Conservation (phyloP, 2,113 vertebrate genomes). For the Festucalex cinctus region DNA sequence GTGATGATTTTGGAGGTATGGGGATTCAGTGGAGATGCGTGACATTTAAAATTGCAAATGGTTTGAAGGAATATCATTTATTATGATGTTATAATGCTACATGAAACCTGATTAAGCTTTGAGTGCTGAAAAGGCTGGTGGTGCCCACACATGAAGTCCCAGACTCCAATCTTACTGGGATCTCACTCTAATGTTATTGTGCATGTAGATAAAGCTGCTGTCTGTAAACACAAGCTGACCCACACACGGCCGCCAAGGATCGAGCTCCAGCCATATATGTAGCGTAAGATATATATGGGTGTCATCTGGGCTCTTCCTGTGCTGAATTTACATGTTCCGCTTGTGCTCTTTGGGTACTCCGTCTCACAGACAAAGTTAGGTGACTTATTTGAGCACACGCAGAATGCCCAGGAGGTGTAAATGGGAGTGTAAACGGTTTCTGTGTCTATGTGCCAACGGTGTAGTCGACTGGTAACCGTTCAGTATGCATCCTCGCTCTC, state of each 20-base stretch:
- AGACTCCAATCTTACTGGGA: neutral
- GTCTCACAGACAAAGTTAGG: neutral
- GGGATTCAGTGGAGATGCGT: too few relatives aligned
- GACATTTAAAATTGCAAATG: neutral
- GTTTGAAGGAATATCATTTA: neutral
- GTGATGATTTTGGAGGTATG: too few relatives aligned
- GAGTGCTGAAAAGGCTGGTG: neutral
- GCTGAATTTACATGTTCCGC: neutral
- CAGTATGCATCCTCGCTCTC: neutral
- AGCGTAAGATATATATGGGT: neutral
- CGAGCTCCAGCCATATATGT: neutral
- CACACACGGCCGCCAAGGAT: neutral
- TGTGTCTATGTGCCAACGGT: neutral
- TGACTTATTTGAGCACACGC: neutral
- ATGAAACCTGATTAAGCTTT: neutral
- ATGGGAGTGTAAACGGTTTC: neutral
- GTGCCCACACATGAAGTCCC: neutral
- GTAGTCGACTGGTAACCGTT: neutral
- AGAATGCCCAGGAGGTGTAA: neutral
- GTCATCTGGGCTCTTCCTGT: neutral
- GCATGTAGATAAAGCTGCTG: neutral
- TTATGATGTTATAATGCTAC: neutral
- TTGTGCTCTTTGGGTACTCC: neutral
- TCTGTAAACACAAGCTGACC: neutral
- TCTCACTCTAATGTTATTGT: neutral